phyloP scores from a whole-genome alignment of 2,888 invertebrate genomes.

The Dione juno region DNA sequence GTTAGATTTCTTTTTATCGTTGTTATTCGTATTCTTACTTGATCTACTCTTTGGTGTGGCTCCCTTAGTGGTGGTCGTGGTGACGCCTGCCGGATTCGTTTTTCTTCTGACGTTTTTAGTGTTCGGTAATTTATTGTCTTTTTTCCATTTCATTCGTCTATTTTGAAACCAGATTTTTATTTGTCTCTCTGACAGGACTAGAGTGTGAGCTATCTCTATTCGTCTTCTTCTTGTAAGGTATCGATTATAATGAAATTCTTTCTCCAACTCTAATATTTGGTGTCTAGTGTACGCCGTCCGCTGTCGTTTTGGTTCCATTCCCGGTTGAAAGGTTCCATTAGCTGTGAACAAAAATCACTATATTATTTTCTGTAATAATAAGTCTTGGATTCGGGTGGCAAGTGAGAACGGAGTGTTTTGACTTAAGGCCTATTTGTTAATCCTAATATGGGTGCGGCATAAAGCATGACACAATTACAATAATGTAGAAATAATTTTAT shows the following conservation, averaged over 20 bases:
- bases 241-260: slow-evolving; percentile 98
- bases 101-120: slow-evolving; percentile 90
- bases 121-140: slow-evolving; percentile 93
- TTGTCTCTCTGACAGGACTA: slow-evolving; percentile 95
- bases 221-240: slow-evolving; percentile 97
- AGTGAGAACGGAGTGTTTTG: too few species aligned
- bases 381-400: too few species aligned
- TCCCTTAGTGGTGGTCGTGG: slow-evolving; percentile 82
- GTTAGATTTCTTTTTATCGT: slow-evolving; percentile 81
- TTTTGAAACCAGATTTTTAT: slow-evolving; percentile 96
- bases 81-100: slow-evolving; percentile 89
- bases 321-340: slow-evolving; percentile 93
- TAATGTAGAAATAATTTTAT: too few species aligned
- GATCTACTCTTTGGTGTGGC: slow-evolving; percentile 87
- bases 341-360: slow-evolving; percentile 85
- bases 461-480: too few species aligned
- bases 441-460: too few species aligned
- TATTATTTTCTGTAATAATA: slow-evolving; percentile 17
- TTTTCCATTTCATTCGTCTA: slow-evolving; percentile 90
- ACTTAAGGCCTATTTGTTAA: too few species aligned
- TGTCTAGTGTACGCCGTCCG: slow-evolving; percentile 98
- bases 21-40: slow-evolving; percentile 82
- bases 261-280: slow-evolving; percentile 98
- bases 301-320: slow-evolving; percentile 97
- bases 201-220: slow-evolving; percentile 98